A percentile compares a stretch with the other conserved stretches of the same genome.
These are phyloP conservation scores for Trinectes maculatus DNA, from an alignment of 2,113 vertebrate species.

Conservation along the genomic window DNA sequence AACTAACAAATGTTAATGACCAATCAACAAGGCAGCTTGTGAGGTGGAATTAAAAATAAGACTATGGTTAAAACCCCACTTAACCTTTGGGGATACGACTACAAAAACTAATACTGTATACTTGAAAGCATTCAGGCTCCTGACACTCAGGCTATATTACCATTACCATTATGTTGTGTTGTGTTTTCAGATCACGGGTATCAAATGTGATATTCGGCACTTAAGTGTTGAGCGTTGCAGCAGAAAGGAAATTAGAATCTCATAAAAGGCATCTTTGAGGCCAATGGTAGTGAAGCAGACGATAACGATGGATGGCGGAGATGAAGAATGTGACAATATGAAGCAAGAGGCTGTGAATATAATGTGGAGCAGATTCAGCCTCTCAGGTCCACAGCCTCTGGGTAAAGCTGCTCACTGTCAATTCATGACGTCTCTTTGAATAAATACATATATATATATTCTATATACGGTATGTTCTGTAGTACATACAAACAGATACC, in stretches of 20 bases:
- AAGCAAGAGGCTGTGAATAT: background rate
- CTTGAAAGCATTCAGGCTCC: background rate
- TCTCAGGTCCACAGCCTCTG: conserved; percentile 2
- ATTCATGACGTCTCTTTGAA: background rate
- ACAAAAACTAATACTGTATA: conserved; percentile 33
- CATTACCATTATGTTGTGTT: background rate
- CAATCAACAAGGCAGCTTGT: conserved; percentile 47
- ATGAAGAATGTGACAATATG: background rate
- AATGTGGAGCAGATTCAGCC: conserved; percentile 12
- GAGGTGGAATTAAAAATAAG: conserved; percentile 45
- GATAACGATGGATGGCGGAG: background rate
- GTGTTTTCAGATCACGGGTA: conserved; percentile 17
- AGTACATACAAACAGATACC: background rate
- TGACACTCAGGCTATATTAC: background rate
- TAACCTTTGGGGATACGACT: conserved; percentile 24
- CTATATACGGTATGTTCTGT: background rate
- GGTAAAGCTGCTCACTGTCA: conserved; percentile 9
- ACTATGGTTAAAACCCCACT: conserved; percentile 50
- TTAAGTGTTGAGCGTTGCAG: conserved; percentile 57
- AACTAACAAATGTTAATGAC: background rate
- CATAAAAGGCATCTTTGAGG: conserved; percentile 44
- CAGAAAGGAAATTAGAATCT: conserved; percentile 33
- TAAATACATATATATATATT: background rate
- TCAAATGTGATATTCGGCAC: conserved; percentile 46
- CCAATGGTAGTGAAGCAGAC: conserved; percentile 2